Evolutionary conservation across 2,888 invertebrate species (phyloP).

Genomic region (Caenorhabditis sp.): DNA sequence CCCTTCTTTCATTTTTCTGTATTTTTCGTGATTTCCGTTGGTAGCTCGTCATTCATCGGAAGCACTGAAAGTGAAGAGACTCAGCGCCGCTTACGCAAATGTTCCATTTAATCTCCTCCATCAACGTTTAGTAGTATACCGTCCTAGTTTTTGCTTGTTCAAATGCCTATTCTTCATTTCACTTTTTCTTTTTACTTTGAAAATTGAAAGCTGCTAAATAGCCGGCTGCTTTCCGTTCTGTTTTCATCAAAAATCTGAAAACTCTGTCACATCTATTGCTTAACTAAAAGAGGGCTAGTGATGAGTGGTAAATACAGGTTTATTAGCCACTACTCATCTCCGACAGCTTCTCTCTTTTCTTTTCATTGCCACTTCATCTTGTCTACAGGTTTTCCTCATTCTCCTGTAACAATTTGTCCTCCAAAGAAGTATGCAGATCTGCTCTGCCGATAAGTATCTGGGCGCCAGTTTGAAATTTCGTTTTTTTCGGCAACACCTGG

Average conservation of each 20-base stretch:
- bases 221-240: background rate
- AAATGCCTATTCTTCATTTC: conserved; percentile 21
- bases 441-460: conserved; percentile 41
- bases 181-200: conserved; percentile 27
- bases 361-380: background rate
- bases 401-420: conserved; percentile 11
- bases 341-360: conserved; percentile 19
- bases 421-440: conserved; percentile 30
- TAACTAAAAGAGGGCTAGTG: background rate
- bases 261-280: background rate
- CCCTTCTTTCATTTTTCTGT: conserved; percentile 20
- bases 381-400: conserved; percentile 13
- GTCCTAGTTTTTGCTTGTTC: conserved; percentile 49
- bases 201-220: background rate
- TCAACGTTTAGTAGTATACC: conserved; percentile 47
- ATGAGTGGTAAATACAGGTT: conserved; percentile 54
- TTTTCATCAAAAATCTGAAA: conserved; percentile 7
- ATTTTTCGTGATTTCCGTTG: conserved; percentile 27
- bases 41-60: conserved; percentile 36
- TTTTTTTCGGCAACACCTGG: background rate
- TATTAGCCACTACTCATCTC: conserved; percentile 42
- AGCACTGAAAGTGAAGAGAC: conserved; percentile 48
- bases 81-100: conserved; percentile 57
- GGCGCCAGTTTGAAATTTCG: conserved; percentile 36
- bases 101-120: conserved; percentile 55